Base-by-base conservation (phyloP, 2,888 invertebrate genomes). In the Dryocosmus kuriphilus region DNA sequence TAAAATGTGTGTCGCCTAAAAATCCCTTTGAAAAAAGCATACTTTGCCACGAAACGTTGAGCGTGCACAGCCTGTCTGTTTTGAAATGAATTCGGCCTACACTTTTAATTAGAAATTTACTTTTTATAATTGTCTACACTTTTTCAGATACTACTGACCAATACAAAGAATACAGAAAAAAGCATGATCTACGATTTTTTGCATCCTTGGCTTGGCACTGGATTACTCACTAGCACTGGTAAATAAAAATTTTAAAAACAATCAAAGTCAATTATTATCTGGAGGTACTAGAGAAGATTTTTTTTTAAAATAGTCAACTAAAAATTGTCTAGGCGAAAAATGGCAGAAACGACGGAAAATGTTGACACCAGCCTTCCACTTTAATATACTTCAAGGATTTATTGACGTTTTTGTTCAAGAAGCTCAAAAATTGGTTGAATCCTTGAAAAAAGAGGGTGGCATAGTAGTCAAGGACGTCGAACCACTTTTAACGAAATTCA, bases 181-280 rank as follows among this genome's bases (percentile, higher is more conserved):
- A 92, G 91, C 76, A 81, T 89, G n/a, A 92, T 92, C 75, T 92
- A 92, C 76, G 77, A 85, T 22, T 89, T 89, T 77, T 81, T 91
- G 6, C 83, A 86, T 30, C 89, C 89, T 2, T 92, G 92, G 90
- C 86, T 92, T 3, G 92, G 92, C 3, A 87, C 84, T 24, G 92
- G 92, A 19, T 86, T 92, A 46, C 81, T 92, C 14, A 89, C 89
- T 3, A 90, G 90, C 75, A 82, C 81, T 57, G 92, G 92, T 91
- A 79, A 86, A 22, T 3, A 22, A 55, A 51, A 9, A n/a, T n/a
- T n/a, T n/a, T n/a, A n/a, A n/a, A n/a, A n/a, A n/a, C n/a, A n/a
- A n/a, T n/a, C n/a, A 41, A 41, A 16, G 0, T 41, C 2, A 41
- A 14, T 16, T 32, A 32, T 32, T 32, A 32, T 32, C 32, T 32